These are phyloP conservation scores for Montipora capitata DNA, from an alignment of 92 coral and sea anemone species.

Conservation along the genomic window DNA sequence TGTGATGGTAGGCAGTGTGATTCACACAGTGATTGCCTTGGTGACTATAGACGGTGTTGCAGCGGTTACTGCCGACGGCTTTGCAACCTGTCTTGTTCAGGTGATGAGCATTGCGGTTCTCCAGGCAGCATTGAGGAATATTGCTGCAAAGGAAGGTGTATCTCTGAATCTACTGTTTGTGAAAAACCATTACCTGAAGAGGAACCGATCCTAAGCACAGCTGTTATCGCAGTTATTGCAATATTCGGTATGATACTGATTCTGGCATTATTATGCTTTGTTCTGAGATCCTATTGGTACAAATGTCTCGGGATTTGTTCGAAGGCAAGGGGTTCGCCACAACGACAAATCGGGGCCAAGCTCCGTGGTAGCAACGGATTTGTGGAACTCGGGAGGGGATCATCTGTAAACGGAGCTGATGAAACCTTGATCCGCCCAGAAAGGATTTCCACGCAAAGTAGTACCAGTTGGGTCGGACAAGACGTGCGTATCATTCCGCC, in stretches of 20 bases:
- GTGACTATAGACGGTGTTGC: conserved; percentile 67
- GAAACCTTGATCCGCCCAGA: conserved; percentile 6
- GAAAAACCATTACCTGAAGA: conserved; percentile 6
- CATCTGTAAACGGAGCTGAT: conserved; percentile 9
- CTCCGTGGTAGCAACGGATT: conserved; percentile 20
- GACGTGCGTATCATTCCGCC: conserved; percentile 40
- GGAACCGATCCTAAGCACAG: conserved; percentile 47
- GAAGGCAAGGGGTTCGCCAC: background rate
- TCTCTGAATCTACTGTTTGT: conserved; percentile 20
- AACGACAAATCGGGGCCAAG: conserved; percentile 5
- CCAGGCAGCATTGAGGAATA: conserved; percentile 67
- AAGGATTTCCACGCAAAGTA: background rate
- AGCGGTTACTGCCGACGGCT: conserved; percentile 72
- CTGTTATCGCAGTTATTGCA: conserved; percentile 68
- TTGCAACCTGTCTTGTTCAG: conserved; percentile 68
- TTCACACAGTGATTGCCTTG: conserved; percentile 56
- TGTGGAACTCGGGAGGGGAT: conserved; percentile 20
- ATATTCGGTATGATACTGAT: conserved; percentile 61
- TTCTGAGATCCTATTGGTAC: conserved; percentile 56
- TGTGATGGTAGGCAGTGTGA: conserved; percentile 49
- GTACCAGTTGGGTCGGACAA: conserved; percentile 44
- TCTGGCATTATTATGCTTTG: conserved; percentile 47
- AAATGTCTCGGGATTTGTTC: conserved; percentile 43
- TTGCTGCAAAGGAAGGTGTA: conserved; percentile 79
- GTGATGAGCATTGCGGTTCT: conserved; percentile 74